Evolutionary conservation across 2,797 vertebrate species (phyloP).

Genomic region (Amazonetta brasiliensis): DNA sequence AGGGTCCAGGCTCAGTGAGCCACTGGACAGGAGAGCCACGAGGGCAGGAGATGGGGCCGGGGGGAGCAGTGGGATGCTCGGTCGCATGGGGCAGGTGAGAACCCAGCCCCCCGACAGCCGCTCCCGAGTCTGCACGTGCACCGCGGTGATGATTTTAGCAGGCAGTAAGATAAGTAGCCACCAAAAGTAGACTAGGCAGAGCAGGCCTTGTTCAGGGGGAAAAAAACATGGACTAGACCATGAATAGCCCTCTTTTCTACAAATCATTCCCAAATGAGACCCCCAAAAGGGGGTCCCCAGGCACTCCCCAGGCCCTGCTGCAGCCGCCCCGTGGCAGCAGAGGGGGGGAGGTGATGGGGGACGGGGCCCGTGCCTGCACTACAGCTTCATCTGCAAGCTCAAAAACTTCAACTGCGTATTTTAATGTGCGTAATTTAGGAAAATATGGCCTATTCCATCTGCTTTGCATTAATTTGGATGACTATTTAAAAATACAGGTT

Average conservation of each 20-base stretch:
- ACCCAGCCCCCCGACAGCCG: background rate
- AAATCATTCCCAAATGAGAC: background rate
- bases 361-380: background rate
- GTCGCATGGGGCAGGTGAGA: no score
- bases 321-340: background rate
- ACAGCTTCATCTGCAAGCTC: background rate
- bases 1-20: no score
- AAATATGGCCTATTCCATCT: slow-evolving; percentile 57
- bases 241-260: background rate
- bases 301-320: background rate
- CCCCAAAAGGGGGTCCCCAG: background rate
- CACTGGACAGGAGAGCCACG: no score
- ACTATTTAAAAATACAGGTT: slow-evolving; percentile 79
- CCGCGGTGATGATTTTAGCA: background rate
- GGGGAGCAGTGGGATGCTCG: no score
- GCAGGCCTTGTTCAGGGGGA: background rate
- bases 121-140: rapidly evolving
- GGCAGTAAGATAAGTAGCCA: background rate
- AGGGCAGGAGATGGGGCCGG: no score
- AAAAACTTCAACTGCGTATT: background rate
- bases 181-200: background rate
- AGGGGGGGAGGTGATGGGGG: no score
- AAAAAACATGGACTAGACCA: rapidly evolving
- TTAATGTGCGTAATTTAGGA: slow-evolving; percentile 47
- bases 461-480: slow-evolving; percentile 60